Base-by-base conservation (phyloP, 2,888 invertebrate genomes). In the Oxytorus armatus region DNA sequence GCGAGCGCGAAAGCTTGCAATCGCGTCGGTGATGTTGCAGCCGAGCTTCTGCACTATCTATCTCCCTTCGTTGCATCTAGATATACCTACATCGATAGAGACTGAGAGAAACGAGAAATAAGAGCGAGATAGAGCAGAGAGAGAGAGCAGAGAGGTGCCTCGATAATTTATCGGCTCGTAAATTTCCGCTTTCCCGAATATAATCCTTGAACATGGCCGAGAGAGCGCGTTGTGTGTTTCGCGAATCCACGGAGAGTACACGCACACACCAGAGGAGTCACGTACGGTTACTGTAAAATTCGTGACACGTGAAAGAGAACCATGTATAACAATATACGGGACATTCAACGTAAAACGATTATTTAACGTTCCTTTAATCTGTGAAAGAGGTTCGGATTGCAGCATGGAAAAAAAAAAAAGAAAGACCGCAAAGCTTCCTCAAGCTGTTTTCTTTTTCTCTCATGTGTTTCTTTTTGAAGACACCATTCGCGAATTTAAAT, bases 181-280 rank as follows among this genome's bases (percentile, higher is more conserved):
- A 90, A 90, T 89, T 89, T 85, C 83, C 86, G 86, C 88, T 88
- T 89, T 88, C 85, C 88, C 88, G 88, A 89, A 89, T 88, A 86
- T 85, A 86, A 86, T 86, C 83, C 82, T 82, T 78, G 73, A 53
- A 59, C 74, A 42, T 42, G 63, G 18, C 29, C 59, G 57, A 57
- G n/a, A n/a, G n/a, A n/a, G n/a, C n/a, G 21, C 36, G 49, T 57
- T 42, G 47, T 16, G 18, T 14, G 55, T n/a, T 53, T n/a, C 23
- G 36, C 51, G 59, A 42, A 36, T 53, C 10, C 36, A 16, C 39
- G 51, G n/a, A 11, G 11, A 53, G 8, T 10, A n/a, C 4, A 33
- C 1, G 11, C 51, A 8, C 51, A 16, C 47, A 18, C 3, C 8
- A 11, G 10, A 11, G 11, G 25, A 14, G 16, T 25, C 33, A 36